Evolutionary conservation across 2,113 vertebrate genomes (phyloP), one percentile per base, ranked within the genome.

Genomic region (Semnornis frantzii): DNA sequence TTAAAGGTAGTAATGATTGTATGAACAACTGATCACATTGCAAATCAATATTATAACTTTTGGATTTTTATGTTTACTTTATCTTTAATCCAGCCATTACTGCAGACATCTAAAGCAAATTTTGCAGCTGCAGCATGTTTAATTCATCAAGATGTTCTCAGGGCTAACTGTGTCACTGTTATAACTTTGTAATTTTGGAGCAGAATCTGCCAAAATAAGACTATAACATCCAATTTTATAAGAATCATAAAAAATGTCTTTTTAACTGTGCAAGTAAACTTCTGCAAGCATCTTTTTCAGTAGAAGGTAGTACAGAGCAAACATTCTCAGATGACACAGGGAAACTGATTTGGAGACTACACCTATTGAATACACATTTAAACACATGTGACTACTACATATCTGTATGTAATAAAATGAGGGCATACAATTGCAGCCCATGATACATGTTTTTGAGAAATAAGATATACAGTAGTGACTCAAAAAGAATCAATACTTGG

Each of bases 81-180:
- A 93, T 78, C 57, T 95, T 93, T 95, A 95, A 96, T 97, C 85
- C 52, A 94, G 87, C 69, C 93, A 94, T 97, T 96, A 92, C 23
- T 94, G 92, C 85, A 94, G 92, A 95, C 83, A 95, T 95, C 92
- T 91, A 97, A 96, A 97, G 93, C 85, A 95, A 96, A 93, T 50
- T 89, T 70, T 92, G 82, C 97, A 97, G 96, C 94, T 97, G 97
- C 92, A 95, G 84, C 87, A 97, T 97, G 94, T 96, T 97, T 97
- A 97, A 97, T 97, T 96, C 94, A 97, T 96, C 84, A 89, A 96
- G 82, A 95, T 95, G 84, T 73, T 97, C 91, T 97, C 89, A 81
- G 95, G 89, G 74, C 92, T 93, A 85, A 91, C 93, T 95, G 78
- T 94, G 66, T 83, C 84, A 83, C 82, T 48, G 80, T 87, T 97